These are phyloP conservation scores for Pangasianodon hypophthalmus DNA, from an alignment of 2,113 vertebrate genomes.

Conservation along the genomic window DNA sequence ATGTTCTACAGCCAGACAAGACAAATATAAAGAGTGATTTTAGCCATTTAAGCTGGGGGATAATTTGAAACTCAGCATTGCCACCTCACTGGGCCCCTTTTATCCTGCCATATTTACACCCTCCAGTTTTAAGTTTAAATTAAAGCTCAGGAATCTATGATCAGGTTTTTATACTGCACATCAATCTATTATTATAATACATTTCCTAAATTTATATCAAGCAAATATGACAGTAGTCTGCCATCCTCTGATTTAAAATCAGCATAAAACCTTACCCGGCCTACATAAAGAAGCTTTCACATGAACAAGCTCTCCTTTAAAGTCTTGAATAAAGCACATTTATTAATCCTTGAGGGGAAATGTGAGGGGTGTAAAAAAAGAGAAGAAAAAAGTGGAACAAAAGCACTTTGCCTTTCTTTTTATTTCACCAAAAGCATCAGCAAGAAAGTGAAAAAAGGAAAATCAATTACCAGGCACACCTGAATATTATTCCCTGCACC, in stretches of 20 bases:
- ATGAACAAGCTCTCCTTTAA: slow-evolving; percentile 70
- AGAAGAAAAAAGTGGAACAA: slow-evolving; percentile 71
- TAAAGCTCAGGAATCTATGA: slow-evolving; percentile 12
- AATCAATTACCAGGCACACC: slow-evolving; percentile 99
- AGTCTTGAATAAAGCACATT: slow-evolving; percentile 77
- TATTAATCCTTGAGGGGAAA: slow-evolving; percentile 73
- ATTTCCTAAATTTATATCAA: slow-evolving; percentile 66
- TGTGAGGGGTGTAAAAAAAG: slow-evolving; percentile 45
- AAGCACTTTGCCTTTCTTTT: slow-evolving; percentile 82
- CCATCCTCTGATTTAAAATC: slow-evolving; percentile 55
- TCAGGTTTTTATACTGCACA: slow-evolving; percentile 37
- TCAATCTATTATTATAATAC: slow-evolving; percentile 71
- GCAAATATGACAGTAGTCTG: slow-evolving; percentile 58
- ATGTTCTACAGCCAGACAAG: neutral
- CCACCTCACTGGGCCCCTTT: neutral
- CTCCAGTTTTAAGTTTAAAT: neutral
- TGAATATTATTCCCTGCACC: slow-evolving; percentile 96
- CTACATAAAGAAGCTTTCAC: slow-evolving; percentile 71
- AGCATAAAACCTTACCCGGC: slow-evolving; percentile 59
- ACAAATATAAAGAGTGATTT: neutral
- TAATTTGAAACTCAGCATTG: neutral
- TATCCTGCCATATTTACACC: neutral
- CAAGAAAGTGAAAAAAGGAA: slow-evolving; percentile 74
- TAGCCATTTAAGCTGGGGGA: neutral
- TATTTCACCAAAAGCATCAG: slow-evolving; percentile 78